Evolutionary conservation across 2,113 vertebrate genomes (phyloP).

Genomic region (Colinus virginianus): DNA sequence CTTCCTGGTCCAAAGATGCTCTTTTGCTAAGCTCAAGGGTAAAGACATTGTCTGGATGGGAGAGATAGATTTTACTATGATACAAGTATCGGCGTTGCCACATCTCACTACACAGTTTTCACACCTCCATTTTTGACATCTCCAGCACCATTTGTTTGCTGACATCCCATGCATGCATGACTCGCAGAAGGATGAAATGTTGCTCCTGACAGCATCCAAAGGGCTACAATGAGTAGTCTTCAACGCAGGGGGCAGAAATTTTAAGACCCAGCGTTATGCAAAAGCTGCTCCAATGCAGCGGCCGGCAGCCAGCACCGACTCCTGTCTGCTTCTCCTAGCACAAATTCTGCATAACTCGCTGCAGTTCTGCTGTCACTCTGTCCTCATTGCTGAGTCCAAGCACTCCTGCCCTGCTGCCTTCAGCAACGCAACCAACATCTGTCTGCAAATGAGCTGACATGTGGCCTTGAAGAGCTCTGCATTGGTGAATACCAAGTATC

Average conservation of each 20-base stretch:
- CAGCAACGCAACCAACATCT: background rate
- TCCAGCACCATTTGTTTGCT: background rate
- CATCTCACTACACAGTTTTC: background rate
- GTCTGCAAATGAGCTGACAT: background rate
- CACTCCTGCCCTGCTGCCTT: background rate
- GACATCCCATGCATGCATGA: background rate
- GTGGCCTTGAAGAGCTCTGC: background rate
- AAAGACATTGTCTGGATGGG: background rate
- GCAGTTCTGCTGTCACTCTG: rapidly evolving
- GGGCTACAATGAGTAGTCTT: background rate
- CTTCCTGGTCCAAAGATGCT: background rate
- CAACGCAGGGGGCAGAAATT: background rate
- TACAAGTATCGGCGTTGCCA: background rate
- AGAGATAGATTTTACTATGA: background rate
- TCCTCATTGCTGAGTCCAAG: background rate
- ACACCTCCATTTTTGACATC: background rate
- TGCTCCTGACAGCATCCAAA: background rate
- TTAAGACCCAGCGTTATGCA: background rate
- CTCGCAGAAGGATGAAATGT: background rate
- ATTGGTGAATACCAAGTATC: background rate
- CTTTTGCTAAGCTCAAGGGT: background rate
- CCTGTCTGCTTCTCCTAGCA: rapidly evolving
- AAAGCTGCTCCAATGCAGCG: background rate
- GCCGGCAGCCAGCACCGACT: rapidly evolving
- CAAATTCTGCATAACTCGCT: background rate